Base-by-base conservation (phyloP, 2,797 vertebrate species). In the Sardinella longiceps region DNA sequence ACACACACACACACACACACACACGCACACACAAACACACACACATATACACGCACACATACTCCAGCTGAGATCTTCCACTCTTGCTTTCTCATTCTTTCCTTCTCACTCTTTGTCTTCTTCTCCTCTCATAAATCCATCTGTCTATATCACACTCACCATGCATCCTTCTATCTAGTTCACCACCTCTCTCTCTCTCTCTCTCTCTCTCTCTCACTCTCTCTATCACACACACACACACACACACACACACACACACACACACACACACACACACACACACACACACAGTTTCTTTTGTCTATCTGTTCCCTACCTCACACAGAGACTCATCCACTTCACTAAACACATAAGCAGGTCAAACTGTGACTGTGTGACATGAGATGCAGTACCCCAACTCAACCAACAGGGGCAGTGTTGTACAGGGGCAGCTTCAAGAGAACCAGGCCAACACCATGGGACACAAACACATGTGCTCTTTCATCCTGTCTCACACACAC, bases 391-490 rank as follows among this genome's bases (percentile, higher is more conserved):
- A 82, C 82, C 63, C 14, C 28, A 18, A 23, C 77, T 46, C 80
- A 46, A 70, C 83, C 83, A 77, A 81, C 37, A 70, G 81, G 80
- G 85, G 85, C 87, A 88, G 83, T 58, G 81, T 11, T 63, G 58
- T 23, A 63, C 84, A 81, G 87, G 80, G 88, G 87, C 80, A 28
- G 84, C 46, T 4, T 50, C 77, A 66, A 0, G 66, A 81, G 81
- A 87, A 63, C 25, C 77, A 56, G 81, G 48, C 81, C 86, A 85
- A 83, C 82, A n/a, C 23, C 56, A 84, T 80, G 82, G 63, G 6
- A 77, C 39, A 70, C 82, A 83, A 39, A 46, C 46, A 48, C 4
- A 43, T 60, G 48, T 7, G 4, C n/a, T n/a, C n/a, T n/a, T n/a
- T n/a, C 48, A 6, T 51, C 48, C 12, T 12, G 5, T 51, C 48